A percentile compares a stretch with the other conserved stretches of the same genome.
These are phyloP conservation scores for Unio pictorum DNA, from an alignment of 2,888 invertebrate species.

Conservation along the genomic window DNA sequence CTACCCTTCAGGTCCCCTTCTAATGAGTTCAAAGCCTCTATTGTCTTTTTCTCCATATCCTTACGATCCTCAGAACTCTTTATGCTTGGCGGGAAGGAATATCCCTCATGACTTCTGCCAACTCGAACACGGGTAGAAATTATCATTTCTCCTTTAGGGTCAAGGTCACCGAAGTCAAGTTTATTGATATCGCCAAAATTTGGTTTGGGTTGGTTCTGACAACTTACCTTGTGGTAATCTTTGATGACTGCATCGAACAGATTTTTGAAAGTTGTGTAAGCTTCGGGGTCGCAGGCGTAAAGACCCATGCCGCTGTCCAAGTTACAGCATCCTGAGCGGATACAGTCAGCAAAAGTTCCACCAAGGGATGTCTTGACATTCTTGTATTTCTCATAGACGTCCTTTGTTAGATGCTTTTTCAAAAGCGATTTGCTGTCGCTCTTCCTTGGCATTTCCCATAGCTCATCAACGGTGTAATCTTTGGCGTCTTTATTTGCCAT, in stretches of 20 bases:
- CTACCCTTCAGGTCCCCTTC: conserved; percentile 66
- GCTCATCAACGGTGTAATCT: conserved; percentile 14
- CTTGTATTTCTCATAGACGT: conserved; percentile 49
- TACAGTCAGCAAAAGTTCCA: conserved; percentile 59
- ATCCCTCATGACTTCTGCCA: conserved; percentile 62
- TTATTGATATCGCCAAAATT: conserved; percentile 27
- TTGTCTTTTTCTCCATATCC: conserved; percentile 49
- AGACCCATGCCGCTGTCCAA: conserved; percentile 85
- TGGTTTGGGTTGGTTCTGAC: conserved; percentile 24
- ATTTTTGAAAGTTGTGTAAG: conserved; percentile 53
- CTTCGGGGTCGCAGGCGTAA: conserved; percentile 59
- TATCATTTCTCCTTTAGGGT: conserved; percentile 85
- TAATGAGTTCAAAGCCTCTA: conserved; percentile 48
- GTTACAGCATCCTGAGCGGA: conserved; percentile 91
- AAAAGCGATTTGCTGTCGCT: conserved; percentile 76
- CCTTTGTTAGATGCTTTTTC: conserved; percentile 75
- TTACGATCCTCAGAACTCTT: conserved; percentile 73
- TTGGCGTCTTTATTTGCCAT: too few species aligned
- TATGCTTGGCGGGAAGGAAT: conserved; percentile 80
- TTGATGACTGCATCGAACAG: conserved; percentile 72
- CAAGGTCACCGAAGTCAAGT: conserved; percentile 81
- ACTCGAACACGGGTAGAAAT: conserved; percentile 71
- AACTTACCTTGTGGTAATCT: conserved; percentile 50
- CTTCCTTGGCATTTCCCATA: conserved; percentile 40
- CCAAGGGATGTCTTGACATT: conserved; percentile 54